Evolutionary conservation across 2,113 vertebrate genomes (phyloP).

Genomic region (Piaya cayana): DNA sequence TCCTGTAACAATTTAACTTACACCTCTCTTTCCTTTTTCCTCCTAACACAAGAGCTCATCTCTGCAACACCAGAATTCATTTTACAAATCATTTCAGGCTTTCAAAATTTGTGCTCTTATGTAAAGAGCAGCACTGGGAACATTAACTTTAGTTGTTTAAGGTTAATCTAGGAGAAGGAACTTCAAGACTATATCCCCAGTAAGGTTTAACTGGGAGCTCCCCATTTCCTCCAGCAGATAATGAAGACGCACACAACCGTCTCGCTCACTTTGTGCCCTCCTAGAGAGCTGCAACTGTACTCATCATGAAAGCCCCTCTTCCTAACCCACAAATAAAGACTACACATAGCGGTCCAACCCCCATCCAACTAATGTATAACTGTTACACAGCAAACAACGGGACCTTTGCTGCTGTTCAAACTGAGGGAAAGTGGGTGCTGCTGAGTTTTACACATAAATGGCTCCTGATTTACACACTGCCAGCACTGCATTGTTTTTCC

Average conservation of each 20-base stretch:
- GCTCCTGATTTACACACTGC: not conserved
- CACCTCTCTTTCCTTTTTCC: not conserved
- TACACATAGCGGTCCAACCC: rapidly evolving
- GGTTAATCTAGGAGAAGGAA: not conserved
- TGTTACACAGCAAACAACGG: rapidly evolving
- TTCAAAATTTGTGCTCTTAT: not conserved
- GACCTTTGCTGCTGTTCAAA: not conserved
- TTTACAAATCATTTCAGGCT: not conserved
- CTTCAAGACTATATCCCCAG: not conserved
- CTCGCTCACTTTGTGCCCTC: not conserved
- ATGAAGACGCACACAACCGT: not conserved
- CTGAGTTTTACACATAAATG: rapidly evolving
- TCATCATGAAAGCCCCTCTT: rapidly evolving
- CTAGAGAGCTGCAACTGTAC: not conserved
- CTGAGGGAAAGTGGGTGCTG: not conserved
- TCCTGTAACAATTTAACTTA: not conserved
- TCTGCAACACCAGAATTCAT: not conserved
- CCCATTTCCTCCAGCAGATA: rapidly evolving
- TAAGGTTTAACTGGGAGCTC: not conserved
- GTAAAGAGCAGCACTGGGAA: not conserved
- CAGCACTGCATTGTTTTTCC: not conserved
- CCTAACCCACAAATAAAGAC: not conserved
- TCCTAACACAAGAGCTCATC: not conserved
- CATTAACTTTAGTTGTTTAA: not conserved
- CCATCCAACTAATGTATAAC: not conserved